Base-by-base conservation (phyloP, 2,113 vertebrate species). In the Arvicanthis niloticus region DNA sequence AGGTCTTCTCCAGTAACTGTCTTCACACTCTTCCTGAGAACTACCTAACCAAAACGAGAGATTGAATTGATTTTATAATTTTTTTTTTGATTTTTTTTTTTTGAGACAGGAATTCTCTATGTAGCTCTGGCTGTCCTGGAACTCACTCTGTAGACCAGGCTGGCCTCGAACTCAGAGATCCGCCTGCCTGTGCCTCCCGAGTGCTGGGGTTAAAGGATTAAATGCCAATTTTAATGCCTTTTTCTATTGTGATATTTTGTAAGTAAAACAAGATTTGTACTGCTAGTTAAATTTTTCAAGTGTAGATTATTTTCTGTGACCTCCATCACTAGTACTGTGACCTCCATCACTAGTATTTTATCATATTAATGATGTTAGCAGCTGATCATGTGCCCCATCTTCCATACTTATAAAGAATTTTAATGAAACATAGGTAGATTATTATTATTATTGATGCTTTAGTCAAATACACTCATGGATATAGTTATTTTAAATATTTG, bases 231-330 rank as follows among this genome's bases (percentile, higher is more conserved):
- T 34, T 88, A 88, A 88, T 73, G 84, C n/a, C 80, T 84, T 62
- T 67, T 85, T 84, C 62, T 67, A 42, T 62, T 72, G 48, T 51
- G 82, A 76, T 88, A 48, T 24, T 73, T 75, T 88, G 12, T 78
- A 89, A 77, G 89, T 31, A 92, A 94, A 95, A 48, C 88, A 93
- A 91, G 67, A 90, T 67, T 91, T 5, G 81, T 26, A 40, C 5
- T 58, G 17, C 45, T 76, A 70, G 68, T 91, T 88, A 53, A 72
- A 88, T 93, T 88, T 45, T 90, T 82, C 40, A 87, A 22, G 42
- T 60, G 75, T 48, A 76, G 87, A 76, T 73, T 58, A 89, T 67
- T 89, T 91, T 1, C 45, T 89, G 68, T 91, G 45, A 67, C 40
- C 7, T 93, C 10, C 88, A 45, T n/a, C 51, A 78, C 6, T 31